A percentile compares a stretch with the other conserved stretches of the same genome.
Conservation (phyloP, 2,888 invertebrate genomes). For the Pseudococcus longispinus region DNA sequence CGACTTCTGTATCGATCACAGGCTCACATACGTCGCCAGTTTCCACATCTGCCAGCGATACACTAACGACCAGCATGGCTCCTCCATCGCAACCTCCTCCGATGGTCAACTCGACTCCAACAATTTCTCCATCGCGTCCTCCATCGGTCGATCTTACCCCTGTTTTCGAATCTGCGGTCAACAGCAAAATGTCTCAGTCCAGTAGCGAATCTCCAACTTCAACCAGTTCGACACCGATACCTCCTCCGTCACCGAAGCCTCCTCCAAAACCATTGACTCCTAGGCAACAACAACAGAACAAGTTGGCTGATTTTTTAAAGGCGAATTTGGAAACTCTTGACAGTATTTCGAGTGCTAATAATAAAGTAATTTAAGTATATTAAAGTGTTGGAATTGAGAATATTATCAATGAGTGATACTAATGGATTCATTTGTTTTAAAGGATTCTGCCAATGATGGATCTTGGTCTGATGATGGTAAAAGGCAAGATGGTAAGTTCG, state of each 20-base stretch:
- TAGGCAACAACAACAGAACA: constrained; percentile 63
- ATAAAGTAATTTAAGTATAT: too few species aligned
- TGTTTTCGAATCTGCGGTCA: constrained; percentile 57
- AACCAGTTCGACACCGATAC: constrained; percentile 61
- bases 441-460: constrained; percentile 47
- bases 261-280: constrained; percentile 63
- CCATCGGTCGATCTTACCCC: constrained; percentile 56
- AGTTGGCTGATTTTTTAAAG: constrained; percentile 75
- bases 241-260: constrained; percentile 59
- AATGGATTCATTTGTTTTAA: constrained; percentile 28
- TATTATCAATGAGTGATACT: too few species aligned
- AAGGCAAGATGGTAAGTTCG: constrained; percentile 53
- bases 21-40: not conserved
- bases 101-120: constrained; percentile 36
- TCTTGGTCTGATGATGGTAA: constrained; percentile 53
- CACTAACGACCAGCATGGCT: constrained; percentile 25
- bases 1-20: constrained; percentile 29
- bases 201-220: constrained; percentile 65
- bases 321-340: constrained; percentile 77
- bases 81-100: constrained; percentile 53
- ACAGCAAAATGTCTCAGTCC: constrained; percentile 64
- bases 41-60: not conserved
- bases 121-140: constrained; percentile 47
- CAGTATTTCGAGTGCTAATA: constrained; percentile 61
- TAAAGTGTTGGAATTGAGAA: too few species aligned